Conservation (phyloP, 2,113 vertebrate genomes). For the Emydura subglobosa region DNA sequence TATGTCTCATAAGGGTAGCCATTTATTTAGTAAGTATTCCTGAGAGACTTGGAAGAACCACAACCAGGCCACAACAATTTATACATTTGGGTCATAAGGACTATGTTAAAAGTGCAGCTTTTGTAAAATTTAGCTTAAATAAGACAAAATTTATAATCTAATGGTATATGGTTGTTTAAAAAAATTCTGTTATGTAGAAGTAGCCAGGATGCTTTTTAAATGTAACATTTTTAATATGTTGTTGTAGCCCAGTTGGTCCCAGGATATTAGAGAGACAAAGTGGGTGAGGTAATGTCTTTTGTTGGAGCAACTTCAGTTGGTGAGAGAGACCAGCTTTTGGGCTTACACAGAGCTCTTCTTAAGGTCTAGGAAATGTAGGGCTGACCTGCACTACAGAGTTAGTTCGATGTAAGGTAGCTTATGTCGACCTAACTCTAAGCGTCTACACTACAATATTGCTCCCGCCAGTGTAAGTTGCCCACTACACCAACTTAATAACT, state of each 20-base stretch:
- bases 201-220: neutral
- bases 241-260: neutral
- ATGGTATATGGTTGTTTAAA: neutral
- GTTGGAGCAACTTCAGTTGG: neutral
- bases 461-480: neutral
- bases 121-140: neutral
- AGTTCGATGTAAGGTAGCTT: neutral
- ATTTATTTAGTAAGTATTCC: neutral
- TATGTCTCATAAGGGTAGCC: neutral
- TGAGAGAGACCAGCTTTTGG: neutral
- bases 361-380: neutral
- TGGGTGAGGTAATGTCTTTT: neutral
- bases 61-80: neutral
- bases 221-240: neutral
- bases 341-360: neutral
- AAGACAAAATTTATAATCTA: neutral
- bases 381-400: neutral
- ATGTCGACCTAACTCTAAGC: neutral
- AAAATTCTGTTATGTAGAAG: neutral
- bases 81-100: neutral
- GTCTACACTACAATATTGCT: neutral
- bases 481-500: no score
- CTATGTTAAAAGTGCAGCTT: neutral
- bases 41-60: neutral
- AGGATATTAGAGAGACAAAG: neutral